Base-by-base conservation (phyloP, 2,888 invertebrate genomes). In the Agrochola lota region DNA sequence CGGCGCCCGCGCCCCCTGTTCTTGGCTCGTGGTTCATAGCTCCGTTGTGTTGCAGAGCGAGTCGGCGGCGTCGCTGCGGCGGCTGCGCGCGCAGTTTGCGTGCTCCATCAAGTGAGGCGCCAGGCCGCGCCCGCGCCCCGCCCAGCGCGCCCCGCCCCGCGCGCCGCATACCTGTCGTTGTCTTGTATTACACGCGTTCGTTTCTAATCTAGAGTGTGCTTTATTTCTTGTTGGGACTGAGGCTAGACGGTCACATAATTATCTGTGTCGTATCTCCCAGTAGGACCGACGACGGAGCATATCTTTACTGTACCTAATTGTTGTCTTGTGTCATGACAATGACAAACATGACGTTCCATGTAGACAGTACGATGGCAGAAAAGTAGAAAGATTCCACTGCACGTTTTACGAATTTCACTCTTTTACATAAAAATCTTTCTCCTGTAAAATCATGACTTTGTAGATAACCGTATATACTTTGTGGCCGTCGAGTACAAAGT, bases 21-120 rank as follows among this genome's bases (percentile, higher is more conserved):
- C 30, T 62, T 0, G 60, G 5, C 74, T 17, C 15, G 20, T 43
- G 55, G 17, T 43, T 67, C 52, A 71, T n/a, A 43, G 35, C 30
- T n/a, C 20, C 30, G 40, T 71, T 66, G 64, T 77, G 74, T 74
- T 78, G 46, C 90, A 92, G 93, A 83, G 75, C 81, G 90, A 87
- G 70, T 86, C 92, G 74, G 57, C 87, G 87, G 81, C 92, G 80
- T 90, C 95, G 85, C 92, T 95, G 92, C 93, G 90, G 79, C 93
- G 94, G 69, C 93, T 95, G 89, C 95, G 95, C 85, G 95, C 95
- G 85, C 95, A 94, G 83, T 95, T 95, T 92, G 88, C 95, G 74
- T 94, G 95, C 93, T 94, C 95, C 87, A 94, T 93, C 92, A 94
- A 95, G 94, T 95, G 92, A 94, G 84, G 78, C 72, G 64, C 35